Conservation (phyloP, 2,797 vertebrate species). For the Toxotes lorentzi region DNA sequence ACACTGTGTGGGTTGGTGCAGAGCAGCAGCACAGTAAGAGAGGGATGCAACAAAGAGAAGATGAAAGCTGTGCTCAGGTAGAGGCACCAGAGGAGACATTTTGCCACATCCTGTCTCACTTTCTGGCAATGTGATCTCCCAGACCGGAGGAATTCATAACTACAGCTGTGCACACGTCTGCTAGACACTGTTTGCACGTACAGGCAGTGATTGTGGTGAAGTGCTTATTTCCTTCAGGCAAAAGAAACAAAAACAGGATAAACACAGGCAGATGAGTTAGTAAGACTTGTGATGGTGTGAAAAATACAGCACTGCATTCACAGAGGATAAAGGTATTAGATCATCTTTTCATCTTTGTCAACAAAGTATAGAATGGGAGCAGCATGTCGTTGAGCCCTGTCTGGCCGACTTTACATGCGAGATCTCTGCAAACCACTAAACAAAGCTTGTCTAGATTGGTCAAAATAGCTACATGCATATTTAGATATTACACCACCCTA, state of each 20-base stretch:
- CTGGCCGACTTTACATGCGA: slow-evolving; percentile 8
- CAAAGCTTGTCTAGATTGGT: slow-evolving; percentile 31
- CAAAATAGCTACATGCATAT: slow-evolving; percentile 55
- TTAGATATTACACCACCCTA: slow-evolving; percentile 60
- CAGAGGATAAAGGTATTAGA: not conserved
- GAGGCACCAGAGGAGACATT: slow-evolving; percentile 37
- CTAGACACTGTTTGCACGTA: slow-evolving; percentile 36
- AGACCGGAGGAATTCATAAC: slow-evolving; percentile 47
- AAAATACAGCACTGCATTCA: slow-evolving; percentile 1
- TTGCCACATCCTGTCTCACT: slow-evolving; percentile 77
- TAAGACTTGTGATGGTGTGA: slow-evolving; percentile 10
- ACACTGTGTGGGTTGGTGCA: slow-evolving; percentile 63
- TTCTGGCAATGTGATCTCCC: slow-evolving; percentile 45
- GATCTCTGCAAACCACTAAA: slow-evolving; percentile 15
- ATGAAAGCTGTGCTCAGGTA: slow-evolving; percentile 64
- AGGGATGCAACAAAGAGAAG: slow-evolving; percentile 33
- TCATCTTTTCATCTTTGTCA: slow-evolving; percentile 9
- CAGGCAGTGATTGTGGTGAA: slow-evolving; percentile 54
- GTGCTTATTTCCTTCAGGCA: slow-evolving; percentile 41
- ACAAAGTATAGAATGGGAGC: not conserved
- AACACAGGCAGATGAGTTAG: slow-evolving; percentile 21
- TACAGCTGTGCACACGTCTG: slow-evolving; percentile 23
- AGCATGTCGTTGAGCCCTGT: slow-evolving; percentile 15
- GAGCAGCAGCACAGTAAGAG: slow-evolving; percentile 55
- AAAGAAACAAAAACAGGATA: slow-evolving; percentile 10